Base-by-base conservation (phyloP, 2,797 vertebrate species). In the Champsocephalus gunnari region DNA sequence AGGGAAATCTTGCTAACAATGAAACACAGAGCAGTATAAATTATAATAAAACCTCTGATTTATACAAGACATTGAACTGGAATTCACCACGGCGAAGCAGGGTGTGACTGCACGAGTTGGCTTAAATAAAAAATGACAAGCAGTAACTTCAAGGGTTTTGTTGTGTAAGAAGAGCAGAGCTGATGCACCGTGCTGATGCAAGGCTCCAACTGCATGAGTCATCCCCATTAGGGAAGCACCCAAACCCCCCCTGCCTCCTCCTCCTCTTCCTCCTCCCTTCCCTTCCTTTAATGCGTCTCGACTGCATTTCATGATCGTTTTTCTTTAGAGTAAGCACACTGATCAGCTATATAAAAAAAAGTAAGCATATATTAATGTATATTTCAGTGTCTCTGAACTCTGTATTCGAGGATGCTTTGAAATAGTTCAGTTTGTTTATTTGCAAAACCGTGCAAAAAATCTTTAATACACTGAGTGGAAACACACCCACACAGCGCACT, bases 171-270 rank as follows among this genome's bases (percentile, higher is more conserved):
- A 60, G 75, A 74, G 77, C 63, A 69, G 64, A 78, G 45, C 71
- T 47, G 56, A 61, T 63, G 57, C 69, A 34, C 59, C 63, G 17
- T 62, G 73, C 68, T 86, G 82, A 87, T 75, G 82, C 41, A 83
- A 81, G 77, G 59, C 59, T 80, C 47, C 59, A 70, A 68, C 79
- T 65, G 34, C 34, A 80, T 84, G 82, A 87, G 70, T 87, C 82
- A 92, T 83, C 75, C 34, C 73, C 54, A 75, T 77, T 58, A 70
- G 55, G 70, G 68, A 45, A 75, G 74, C 63, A 47, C 69, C 74
- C 65, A 59, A 38, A 38, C 16, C 44, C 53, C 65, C 24, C 57
- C 17, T 21, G 2, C 21, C 21, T 21, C 21, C 21, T 21, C 9
- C 47, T 56, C 67, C 49, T 28, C 45, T 63, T 61, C 19, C 57